Evolutionary conservation across 2,888 invertebrate species (phyloP).

Genomic region (Dilophus febrilis): DNA sequence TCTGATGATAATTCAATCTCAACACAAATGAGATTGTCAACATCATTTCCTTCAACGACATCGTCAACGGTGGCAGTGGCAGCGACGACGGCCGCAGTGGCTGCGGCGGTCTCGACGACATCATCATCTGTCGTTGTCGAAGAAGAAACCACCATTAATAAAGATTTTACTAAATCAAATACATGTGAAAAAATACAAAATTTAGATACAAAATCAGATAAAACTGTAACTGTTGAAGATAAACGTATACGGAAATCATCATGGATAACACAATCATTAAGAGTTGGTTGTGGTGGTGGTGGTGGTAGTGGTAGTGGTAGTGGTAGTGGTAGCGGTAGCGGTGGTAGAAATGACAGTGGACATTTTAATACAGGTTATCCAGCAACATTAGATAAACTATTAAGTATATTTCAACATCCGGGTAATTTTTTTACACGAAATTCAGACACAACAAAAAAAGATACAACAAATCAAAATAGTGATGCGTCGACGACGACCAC

Average conservation of each 20-base stretch:
- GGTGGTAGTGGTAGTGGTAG: no score
- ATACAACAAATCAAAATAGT: conserved; percentile 7
- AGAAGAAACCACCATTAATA: conserved; percentile 25
- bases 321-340: no score
- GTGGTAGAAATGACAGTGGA: conserved; percentile 2
- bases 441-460: conserved; percentile 17
- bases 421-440: conserved; percentile 39
- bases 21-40: background rate
- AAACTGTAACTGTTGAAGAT: conserved; percentile 20
- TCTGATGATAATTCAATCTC: conserved; percentile 1
- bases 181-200: background rate
- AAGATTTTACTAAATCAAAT: conserved; percentile 5
- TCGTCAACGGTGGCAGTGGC: background rate
- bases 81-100: conserved; percentile 5
- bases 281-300: conserved; percentile 1
- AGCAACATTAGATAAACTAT: conserved; percentile 44
- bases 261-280: conserved; percentile 34
- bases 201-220: conserved; percentile 3
- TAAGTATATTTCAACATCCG: conserved; percentile 48
- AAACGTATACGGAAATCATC: conserved; percentile 40
- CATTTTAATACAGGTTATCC: conserved; percentile 21
- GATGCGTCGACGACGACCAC: background rate
- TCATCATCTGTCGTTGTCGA: conserved; percentile 7
- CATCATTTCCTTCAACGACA: background rate
- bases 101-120: background rate